phyloP scores from a whole-genome alignment of 2,797 vertebrate species.

The Sebastes hubbsi region DNA sequence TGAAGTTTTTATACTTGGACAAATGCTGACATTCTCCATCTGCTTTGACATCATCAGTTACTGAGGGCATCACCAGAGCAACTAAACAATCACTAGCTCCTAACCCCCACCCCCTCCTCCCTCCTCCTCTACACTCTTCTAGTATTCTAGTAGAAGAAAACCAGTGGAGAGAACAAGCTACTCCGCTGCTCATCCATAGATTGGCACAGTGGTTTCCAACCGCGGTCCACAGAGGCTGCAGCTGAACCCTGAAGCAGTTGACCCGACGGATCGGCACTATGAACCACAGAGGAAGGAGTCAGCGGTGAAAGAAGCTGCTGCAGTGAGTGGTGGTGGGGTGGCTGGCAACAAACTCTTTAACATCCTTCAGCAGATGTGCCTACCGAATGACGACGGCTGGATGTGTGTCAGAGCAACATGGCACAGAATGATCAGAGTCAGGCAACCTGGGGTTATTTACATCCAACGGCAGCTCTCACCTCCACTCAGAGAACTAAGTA shows the following conservation, averaged over 20 bases:
- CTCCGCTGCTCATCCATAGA: neutral
- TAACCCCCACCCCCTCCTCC: neutral
- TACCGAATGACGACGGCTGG: neutral
- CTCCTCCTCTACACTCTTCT: neutral
- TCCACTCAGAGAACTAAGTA: constrained; percentile 46
- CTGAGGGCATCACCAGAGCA: neutral
- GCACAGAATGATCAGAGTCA: constrained; percentile 68
- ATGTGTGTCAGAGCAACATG: constrained; percentile 59
- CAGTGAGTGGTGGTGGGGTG: too few relatives aligned
- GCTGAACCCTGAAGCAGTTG: neutral
- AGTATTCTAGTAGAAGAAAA: neutral
- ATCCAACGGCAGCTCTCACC: constrained; percentile 58
- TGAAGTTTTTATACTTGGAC: neutral
- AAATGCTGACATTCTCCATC: neutral
- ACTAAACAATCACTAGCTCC: neutral
- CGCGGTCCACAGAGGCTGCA: neutral
- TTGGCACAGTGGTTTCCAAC: constrained; percentile 29
- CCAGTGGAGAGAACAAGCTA: neutral
- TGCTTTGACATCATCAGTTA: constrained; percentile 22
- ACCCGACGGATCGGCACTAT: neutral
- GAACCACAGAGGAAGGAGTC: too few relatives aligned
- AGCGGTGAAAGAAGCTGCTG: too few relatives aligned
- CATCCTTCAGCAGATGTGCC: neutral
- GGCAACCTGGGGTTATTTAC: constrained; percentile 63
- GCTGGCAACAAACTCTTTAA: neutral